These are phyloP conservation scores for Pangasius sanitwongsei DNA, from an alignment of 2,797 vertebrate species.

Conservation along the genomic window DNA sequence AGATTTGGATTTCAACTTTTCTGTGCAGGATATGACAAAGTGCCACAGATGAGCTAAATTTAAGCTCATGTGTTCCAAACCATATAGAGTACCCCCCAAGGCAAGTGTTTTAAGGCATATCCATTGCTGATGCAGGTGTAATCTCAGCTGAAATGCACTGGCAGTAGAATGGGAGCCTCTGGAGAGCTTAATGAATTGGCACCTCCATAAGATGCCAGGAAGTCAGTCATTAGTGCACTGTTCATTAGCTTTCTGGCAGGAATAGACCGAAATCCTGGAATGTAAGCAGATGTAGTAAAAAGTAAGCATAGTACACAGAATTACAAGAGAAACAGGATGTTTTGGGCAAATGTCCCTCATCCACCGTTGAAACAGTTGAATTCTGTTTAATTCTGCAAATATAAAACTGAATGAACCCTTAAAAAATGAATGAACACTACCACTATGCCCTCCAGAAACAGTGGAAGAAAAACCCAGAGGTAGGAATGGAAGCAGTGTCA, in stretches of 20 bases:
- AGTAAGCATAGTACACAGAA: background rate
- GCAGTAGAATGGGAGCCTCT: background rate
- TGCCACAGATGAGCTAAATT: background rate
- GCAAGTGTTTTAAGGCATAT: background rate
- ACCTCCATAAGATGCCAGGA: background rate
- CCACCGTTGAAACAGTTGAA: background rate
- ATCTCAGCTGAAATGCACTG: background rate
- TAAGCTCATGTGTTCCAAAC: background rate
- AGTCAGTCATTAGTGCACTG: background rate
- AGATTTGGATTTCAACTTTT: background rate
- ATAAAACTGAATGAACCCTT: background rate
- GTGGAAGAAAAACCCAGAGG: background rate
- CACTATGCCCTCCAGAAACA: background rate
- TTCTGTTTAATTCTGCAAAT: background rate
- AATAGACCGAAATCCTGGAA: background rate
- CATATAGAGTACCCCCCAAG: background rate
- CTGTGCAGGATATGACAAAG: background rate
- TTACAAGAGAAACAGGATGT: background rate
- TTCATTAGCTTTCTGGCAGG: background rate
- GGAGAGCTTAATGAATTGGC: slow-evolving; percentile 10
- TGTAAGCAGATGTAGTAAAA: background rate
- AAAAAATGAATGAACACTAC: background rate
- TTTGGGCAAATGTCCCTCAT: background rate
- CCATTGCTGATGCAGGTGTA: background rate
- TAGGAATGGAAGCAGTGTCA: background rate